Percentiles rank a stretch among this genome's conserved stretches.
Evolutionary conservation across 1,140 invertebrate species (phyloP).

Genomic region (Laodelphax striatellus): DNA sequence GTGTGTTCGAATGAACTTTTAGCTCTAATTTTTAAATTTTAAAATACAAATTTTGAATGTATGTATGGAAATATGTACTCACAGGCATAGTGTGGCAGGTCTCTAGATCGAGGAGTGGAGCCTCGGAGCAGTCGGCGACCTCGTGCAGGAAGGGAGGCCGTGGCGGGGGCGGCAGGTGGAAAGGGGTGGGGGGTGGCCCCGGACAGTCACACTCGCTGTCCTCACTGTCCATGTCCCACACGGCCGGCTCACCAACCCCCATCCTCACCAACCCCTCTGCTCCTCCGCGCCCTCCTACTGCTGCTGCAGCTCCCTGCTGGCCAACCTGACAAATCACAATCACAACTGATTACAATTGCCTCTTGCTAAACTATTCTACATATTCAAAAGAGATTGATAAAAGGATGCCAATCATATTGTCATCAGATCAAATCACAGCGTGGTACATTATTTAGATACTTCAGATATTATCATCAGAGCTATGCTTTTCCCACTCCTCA

Average conservation of each 20-base stretch:
- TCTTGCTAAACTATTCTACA: too few species aligned
- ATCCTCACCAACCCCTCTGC: not conserved
- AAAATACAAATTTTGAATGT: too few species aligned
- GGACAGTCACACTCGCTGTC: constrained; percentile 26
- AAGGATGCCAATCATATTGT: too few species aligned
- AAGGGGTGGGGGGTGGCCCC: constrained; percentile 20
- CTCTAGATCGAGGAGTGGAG: constrained; percentile 21
- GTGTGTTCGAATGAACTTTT: too few species aligned
- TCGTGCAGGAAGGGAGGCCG: constrained; percentile 25
- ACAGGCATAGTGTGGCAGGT: constrained; percentile 25
- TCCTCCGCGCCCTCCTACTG: not conserved
- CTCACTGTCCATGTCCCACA: constrained; percentile 25
- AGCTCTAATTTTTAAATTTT: too few species aligned
- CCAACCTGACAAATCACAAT: too few species aligned
- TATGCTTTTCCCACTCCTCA: too few species aligned
- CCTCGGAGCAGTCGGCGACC: constrained; percentile 21
- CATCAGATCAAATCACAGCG: too few species aligned
- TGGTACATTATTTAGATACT: too few species aligned
- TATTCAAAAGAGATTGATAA: too few species aligned
- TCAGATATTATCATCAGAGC: too few species aligned
- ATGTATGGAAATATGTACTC: constrained; percentile 15
- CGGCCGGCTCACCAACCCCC: constrained; percentile 13
- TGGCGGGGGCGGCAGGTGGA: constrained; percentile 21
- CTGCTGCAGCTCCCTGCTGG: not conserved
- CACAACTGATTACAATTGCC: too few species aligned